Percentiles rank a stretch among this genome's conserved stretches.
Conservation (phyloP, 2,888 invertebrate genomes). For the Schizaphis graminum region DNA sequence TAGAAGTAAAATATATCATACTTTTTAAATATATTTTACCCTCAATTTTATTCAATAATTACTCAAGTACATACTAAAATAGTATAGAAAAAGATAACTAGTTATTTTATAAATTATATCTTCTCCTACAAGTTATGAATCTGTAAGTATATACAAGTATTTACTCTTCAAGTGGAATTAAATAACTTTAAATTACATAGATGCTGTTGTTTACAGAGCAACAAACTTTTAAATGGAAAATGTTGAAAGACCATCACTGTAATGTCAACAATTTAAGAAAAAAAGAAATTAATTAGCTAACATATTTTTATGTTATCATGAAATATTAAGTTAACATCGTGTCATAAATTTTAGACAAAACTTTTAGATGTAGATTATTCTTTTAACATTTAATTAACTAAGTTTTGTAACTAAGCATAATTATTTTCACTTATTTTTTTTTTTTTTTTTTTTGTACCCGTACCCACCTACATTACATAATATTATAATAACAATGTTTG, state of each 20-base stretch:
- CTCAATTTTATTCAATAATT: background rate
- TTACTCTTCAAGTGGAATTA: background rate
- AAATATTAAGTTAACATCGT: background rate
- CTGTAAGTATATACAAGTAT: background rate
- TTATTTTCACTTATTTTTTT: background rate
- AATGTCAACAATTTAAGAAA: background rate
- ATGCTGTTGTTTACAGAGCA: background rate
- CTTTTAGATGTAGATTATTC: background rate
- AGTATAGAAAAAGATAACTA: background rate
- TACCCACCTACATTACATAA: background rate
- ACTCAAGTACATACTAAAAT: background rate
- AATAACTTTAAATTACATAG: background rate
- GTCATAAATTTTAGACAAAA: background rate
- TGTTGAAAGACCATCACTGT: conserved; percentile 1
- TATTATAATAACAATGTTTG: background rate
- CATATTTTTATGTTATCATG: background rate
- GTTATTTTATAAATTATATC: background rate
- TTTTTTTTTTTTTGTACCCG: background rate
- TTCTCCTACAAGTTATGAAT: background rate
- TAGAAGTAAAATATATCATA: background rate
- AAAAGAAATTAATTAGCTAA: conserved; percentile 18
- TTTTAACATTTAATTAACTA: conserved; percentile 11
- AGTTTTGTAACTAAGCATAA: conserved; percentile 24
- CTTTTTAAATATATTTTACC: background rate
- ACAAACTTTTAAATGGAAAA: conserved; percentile 11